phyloP scores from a whole-genome alignment of 1,140 invertebrate species.

The Pogonus chalceus region DNA sequence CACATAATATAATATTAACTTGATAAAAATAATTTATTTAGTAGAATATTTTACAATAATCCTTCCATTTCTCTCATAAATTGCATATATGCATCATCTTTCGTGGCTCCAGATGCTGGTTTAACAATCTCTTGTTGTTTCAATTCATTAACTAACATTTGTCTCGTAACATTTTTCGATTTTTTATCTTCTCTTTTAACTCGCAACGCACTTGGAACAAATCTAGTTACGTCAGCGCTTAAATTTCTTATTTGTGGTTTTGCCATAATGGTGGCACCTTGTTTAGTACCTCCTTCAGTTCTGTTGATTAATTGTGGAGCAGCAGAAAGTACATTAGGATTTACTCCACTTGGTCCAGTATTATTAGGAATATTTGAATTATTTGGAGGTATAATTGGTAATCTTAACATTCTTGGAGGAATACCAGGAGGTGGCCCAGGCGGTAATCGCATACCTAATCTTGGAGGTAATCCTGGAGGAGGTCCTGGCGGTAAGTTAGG shows the following conservation, averaged over 20 bases:
- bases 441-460: slow-evolving; percentile 25
- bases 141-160: slow-evolving; percentile 28
- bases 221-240: slow-evolving; percentile 88
- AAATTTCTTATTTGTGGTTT: slow-evolving; percentile 93
- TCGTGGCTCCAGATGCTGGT: slow-evolving; percentile 50
- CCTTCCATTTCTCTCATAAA: slow-evolving; percentile 99
- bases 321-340: slow-evolving; percentile 68
- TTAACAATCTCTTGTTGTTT: slow-evolving; percentile 33
- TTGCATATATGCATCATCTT: slow-evolving; percentile 95
- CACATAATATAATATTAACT: too few species aligned
- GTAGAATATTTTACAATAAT: slow-evolving; percentile 61
- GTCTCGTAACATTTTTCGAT: slow-evolving; percentile 29
- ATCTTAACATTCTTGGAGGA: slow-evolving; percentile 44
- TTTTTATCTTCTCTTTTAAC: slow-evolving; percentile 75
- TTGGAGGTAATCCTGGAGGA: slow-evolving; percentile 50
- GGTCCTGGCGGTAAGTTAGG: slow-evolving; percentile 54
- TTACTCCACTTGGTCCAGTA: slow-evolving; percentile 39
- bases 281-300: slow-evolving; percentile 49
- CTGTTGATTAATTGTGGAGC: slow-evolving; percentile 70
- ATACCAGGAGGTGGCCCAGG: slow-evolving; percentile 42
- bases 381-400: slow-evolving; percentile 45
- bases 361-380: too few species aligned
- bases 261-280: slow-evolving; percentile 76
- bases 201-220: slow-evolving; percentile 84
- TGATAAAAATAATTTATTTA: too few species aligned